These are phyloP conservation scores for Eira barbara DNA, from an alignment of 2,113 vertebrate species.

Conservation along the genomic window DNA sequence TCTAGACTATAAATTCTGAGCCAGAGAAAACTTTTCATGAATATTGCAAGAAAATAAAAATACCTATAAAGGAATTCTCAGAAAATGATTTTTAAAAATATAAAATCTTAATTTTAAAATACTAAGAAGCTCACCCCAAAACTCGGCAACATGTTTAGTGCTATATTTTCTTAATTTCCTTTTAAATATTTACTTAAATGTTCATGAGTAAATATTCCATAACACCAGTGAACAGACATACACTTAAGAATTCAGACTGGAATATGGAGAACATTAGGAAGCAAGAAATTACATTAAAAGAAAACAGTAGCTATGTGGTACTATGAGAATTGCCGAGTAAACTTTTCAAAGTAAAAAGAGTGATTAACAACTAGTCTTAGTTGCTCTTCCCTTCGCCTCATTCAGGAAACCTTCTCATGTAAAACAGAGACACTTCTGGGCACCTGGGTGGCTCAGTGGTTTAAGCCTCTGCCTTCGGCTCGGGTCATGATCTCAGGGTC, in stretches of 20 bases:
- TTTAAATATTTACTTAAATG: slow-evolving; percentile 11
- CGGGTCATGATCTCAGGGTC: too few relatives aligned
- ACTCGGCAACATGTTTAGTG: not conserved
- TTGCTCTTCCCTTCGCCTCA: not conserved
- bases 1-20: not conserved
- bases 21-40: not conserved
- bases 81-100: not conserved
- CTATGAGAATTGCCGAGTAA: slow-evolving; percentile 31
- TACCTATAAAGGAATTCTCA: not conserved
- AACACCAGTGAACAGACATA: not conserved
- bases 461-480: too few relatives aligned
- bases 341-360: not conserved
- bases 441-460: too few relatives aligned
- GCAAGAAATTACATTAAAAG: not conserved
- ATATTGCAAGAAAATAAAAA: slow-evolving; percentile 1
- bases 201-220: slow-evolving; percentile 6
- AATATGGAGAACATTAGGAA: not conserved
- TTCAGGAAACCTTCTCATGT: not conserved
- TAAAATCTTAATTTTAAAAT: slow-evolving; percentile 31
- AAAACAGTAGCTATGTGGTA: not conserved
- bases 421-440: not conserved
- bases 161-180: not conserved
- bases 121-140: not conserved
- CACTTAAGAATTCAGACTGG: not conserved
- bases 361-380: not conserved